Evolutionary conservation across 2,113 vertebrate genomes (phyloP).

Genomic region (Percopsis transmontana): DNA sequence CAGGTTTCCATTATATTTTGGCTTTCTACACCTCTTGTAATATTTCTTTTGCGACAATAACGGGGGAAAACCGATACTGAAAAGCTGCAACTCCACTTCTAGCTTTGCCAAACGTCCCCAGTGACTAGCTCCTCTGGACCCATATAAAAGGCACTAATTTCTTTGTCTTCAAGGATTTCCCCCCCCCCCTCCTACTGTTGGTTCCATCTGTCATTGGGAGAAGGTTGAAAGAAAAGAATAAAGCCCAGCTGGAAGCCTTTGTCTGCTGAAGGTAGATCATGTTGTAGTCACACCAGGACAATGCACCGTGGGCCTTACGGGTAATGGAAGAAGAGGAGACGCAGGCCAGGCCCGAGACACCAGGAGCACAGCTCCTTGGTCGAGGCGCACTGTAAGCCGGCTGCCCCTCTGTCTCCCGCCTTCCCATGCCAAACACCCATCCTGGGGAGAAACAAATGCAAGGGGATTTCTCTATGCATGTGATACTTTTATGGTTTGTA

Average conservation of each 20-base stretch:
- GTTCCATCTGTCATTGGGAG: conserved; percentile 78
- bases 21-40: conserved; percentile 60
- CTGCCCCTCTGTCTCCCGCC: background rate
- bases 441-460: conserved; percentile 24
- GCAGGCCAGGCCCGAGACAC: conserved; percentile 32
- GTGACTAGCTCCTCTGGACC: conserved; percentile 60
- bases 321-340: conserved; percentile 45
- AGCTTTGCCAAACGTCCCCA: conserved; percentile 63
- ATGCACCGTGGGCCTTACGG: conserved; percentile 51
- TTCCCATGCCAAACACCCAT: conserved; percentile 38
- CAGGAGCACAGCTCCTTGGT: conserved; percentile 3
- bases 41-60: conserved; percentile 62
- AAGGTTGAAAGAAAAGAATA: conserved; percentile 72
- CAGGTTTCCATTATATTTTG: conserved; percentile 63
- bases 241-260: conserved; percentile 69
- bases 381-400: background rate
- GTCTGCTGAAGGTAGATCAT: conserved; percentile 70
- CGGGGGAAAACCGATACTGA: conserved; percentile 58
- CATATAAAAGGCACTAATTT: conserved; percentile 74
- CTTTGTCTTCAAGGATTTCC: conserved; percentile 68
- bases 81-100: conserved; percentile 56
- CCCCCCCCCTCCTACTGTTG: conserved; percentile 54
- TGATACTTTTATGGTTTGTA: background rate
- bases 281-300: conserved; percentile 64
- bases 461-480: conserved; percentile 11